Percentiles rank a stretch among this genome's conserved stretches.
phyloP scores from a whole-genome alignment of 2,888 invertebrate genomes.

The Ormyrus labotus region DNA sequence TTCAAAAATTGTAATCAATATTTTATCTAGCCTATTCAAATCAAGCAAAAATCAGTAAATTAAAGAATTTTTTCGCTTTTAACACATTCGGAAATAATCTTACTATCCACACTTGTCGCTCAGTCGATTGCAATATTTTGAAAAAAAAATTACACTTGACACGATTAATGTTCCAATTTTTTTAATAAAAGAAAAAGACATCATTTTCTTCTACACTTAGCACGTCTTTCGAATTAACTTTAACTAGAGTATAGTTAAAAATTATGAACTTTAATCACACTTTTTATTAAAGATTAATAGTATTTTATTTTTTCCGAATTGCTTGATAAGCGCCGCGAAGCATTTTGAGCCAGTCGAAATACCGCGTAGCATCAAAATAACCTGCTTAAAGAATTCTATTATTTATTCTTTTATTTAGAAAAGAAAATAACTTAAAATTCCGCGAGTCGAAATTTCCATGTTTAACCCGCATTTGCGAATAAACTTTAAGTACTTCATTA shows the following conservation, averaged over 20 bases:
- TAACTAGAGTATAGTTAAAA: slow-evolving; percentile 35
- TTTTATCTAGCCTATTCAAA: slow-evolving; percentile 7
- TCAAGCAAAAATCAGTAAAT: slow-evolving; percentile 10
- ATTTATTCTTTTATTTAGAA: slow-evolving; percentile 37
- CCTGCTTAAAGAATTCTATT: slow-evolving; percentile 59
- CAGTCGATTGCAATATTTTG: not conserved
- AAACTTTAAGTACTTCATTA: slow-evolving; percentile 29
- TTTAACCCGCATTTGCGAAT: slow-evolving; percentile 24
- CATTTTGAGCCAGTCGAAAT: slow-evolving; percentile 66
- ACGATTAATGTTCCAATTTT: slow-evolving; percentile 9
- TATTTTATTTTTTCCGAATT: slow-evolving; percentile 1
- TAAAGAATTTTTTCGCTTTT: slow-evolving; percentile 15
- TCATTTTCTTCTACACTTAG: slow-evolving; percentile 10
- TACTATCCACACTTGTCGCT: slow-evolving; percentile 13
- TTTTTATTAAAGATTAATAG: slow-evolving; percentile 16
- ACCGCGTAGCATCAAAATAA: slow-evolving; percentile 60
- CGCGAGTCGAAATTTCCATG: slow-evolving; percentile 8
- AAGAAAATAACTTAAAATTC: slow-evolving; percentile 23
- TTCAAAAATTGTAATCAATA: slow-evolving; percentile 31
- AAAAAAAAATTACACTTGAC: slow-evolving; percentile 6
- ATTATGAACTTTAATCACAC: slow-evolving; percentile 10
- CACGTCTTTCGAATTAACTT: not conserved
- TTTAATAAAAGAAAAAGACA: slow-evolving; percentile 30
- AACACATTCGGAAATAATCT: slow-evolving; percentile 15
- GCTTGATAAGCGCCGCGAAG: slow-evolving; percentile 23